Base-by-base conservation (phyloP, 2,797 vertebrate species). In the Coregonus sp. region DNA sequence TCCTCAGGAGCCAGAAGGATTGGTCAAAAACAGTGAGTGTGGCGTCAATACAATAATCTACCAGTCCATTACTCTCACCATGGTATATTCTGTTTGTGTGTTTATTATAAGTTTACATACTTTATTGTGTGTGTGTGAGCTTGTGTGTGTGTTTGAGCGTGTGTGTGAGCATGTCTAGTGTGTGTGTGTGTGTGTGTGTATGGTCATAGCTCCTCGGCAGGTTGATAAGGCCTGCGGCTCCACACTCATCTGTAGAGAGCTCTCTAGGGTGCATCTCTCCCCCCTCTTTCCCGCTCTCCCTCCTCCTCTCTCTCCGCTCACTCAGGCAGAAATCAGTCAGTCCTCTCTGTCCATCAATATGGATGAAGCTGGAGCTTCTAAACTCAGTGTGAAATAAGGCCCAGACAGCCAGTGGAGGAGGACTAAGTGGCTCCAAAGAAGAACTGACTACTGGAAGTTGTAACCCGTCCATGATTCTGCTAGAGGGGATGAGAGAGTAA, bases 1-100 rank as follows among this genome's bases (percentile, higher is more conserved):
- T 87, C 83, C 81, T 74, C 85, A 79, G 79, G 78, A 70, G 70
- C 72, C 40, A 76, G 66, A 74, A 37, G 75, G 85, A 87, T 77
- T 87, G 81, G 79, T 85, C 81, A 85, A 90, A 82, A 83, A 82
- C 81, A 68, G 75, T 5, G 35, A 37, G 69, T 78, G 72, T 78
- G 73, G 74, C 61, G 14, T 69, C 18, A 59, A n/a, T 18, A n/a
- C 76, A 52, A 73, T 81, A 81, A 87, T 85, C 82, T 83, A 87
- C 74, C 73, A 85, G 78, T 81, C 63, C 59, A 25, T 31, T 77
- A 33, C 79, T 76, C 50, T 77, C 33, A 9, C 50, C 20, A 14
- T 12, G n/a, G 7, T 33, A 6, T 9, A 6, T 25, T 33, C 65
- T 52, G 40, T 25, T 18, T 71, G 18, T 56, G 12, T n/a, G 25